Base-by-base conservation (phyloP, 2,797 vertebrate species). In the Nannoperca australis region DNA sequence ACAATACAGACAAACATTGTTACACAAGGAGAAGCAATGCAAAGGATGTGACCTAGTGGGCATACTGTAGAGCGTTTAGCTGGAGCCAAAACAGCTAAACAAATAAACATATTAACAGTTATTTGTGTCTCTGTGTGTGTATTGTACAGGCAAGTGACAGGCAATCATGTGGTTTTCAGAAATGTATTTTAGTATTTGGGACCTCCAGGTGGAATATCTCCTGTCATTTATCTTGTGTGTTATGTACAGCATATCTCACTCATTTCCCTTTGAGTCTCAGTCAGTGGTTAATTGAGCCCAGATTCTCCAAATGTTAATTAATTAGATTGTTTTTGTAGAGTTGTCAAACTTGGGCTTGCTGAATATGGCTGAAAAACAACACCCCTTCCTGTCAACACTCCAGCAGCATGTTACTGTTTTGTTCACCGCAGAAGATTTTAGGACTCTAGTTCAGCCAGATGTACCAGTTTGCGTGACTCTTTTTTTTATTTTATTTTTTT, bases 401-500 rank as follows among this genome's bases (percentile, higher is more conserved):
- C 20, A 51, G 27, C 14, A 30, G 27, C 12, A 30, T 77, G 54
- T 71, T 36, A 40, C 60, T 61, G 27, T 78, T 73, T 66, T 47
- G 22, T 5, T 27, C 13, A 8, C 27, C 40, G n/a, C 30, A 40
- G 18, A 83, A 45, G 20, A 24, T 32, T 44, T 62, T 10, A 6
- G 12, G 42, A 27, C 71, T 58, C 38, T n/a, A 47, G 44, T 60
- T 81, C 18, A 81, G 49, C 79, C 81, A 87, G 85, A 81, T 82
- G 70, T 60, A 73, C 67, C 53, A 75, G 72, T 77, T 72, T 83
- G 36, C 22, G 6, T 65, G 59, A 73, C 24, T 68, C 24, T 40
- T 34, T 42, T 27, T 27, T 27, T 27, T 27, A n/a, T n/a, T n/a
- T n/a, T n/a, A n/a, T 27, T 27, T 27, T 27, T 27, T 27, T 67